These are phyloP conservation scores for Aplysina aerophoba DNA, from an alignment of 37 sponge, comb jelly and placozoan species.

Conservation along the genomic window DNA sequence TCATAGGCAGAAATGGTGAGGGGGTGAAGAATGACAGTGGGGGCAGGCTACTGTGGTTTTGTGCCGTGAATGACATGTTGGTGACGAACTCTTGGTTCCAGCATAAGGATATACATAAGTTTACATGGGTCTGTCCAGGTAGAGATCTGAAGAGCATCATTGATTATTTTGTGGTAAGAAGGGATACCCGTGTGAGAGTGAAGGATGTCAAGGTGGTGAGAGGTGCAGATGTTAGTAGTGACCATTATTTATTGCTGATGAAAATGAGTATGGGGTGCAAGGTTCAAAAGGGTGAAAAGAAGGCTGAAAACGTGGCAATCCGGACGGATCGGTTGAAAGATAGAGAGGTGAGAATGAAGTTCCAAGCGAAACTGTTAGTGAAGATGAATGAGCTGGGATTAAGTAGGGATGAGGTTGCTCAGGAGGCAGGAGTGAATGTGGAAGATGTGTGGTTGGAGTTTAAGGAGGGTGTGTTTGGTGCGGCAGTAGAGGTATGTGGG, in stretches of 20 bases:
- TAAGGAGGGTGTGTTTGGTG: conserved; percentile 12
- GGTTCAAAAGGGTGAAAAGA: background rate
- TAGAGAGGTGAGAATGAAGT: conserved; percentile 12
- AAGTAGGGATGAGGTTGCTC: background rate
- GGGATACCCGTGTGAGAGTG: background rate
- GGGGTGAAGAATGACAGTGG: conserved; percentile 1
- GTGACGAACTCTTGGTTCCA: conserved; percentile 46
- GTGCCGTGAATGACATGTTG: conserved; percentile 45
- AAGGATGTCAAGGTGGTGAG: conserved; percentile 31
- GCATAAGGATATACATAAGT: conserved; percentile 36
- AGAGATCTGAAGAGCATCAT: conserved; percentile 23
- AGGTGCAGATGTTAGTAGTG: conserved; percentile 34
- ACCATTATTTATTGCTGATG: conserved; percentile 24
- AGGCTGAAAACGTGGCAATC: conserved; percentile 1
- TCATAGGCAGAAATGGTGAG: conserved; percentile 7
- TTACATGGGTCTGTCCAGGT: conserved; percentile 48
- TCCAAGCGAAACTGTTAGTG: conserved; percentile 7
- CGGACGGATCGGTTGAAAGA: background rate
- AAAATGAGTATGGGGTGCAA: background rate
- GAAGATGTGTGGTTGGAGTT: conserved; percentile 18
- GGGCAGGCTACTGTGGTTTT: conserved; percentile 20
- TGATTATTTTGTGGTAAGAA: conserved; percentile 46
- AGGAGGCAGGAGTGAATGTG: background rate
- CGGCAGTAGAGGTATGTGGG: conserved; percentile 6
- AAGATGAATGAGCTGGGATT: conserved; percentile 21